Evolutionary conservation across 2,797 vertebrate species (phyloP), one percentile per base, ranked within the genome.

Genomic region (Furcifer pardalis): DNA sequence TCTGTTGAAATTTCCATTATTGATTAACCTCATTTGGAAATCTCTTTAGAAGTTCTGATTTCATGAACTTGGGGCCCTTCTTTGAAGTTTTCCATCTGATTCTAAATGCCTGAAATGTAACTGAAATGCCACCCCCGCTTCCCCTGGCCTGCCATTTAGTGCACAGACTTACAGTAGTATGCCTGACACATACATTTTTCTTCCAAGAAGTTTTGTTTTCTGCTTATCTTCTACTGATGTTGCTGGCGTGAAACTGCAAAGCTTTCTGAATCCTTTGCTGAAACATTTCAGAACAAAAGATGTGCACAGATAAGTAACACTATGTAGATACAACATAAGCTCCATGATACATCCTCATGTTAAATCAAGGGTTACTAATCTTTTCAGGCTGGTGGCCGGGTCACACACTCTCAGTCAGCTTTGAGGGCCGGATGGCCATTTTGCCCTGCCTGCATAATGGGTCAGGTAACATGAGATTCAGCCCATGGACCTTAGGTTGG

Each of bases 1-100:
- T 82, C 84, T 89, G 80, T 75, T 86, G 79, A 91, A 85, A 90
- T 90, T 90, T 91, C 88, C 84, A 87, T 90, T 91, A 93, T 92
- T 88, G 88, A 93, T 92, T 88, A 82, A 68, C 30, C 75, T 89
- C 90, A 92, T 92, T 91, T 92, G 91, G 32, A n/a, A 21, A 86
- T 62, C 75, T 82, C 63, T 83, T 79, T 35, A 81, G 37, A 59
- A 32, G 37, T 72, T 81, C 40, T 12, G 1, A 69, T 66, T 89
- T 91, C 0, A 0, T 85, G 30, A 88, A 91, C 79, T 83, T 91
- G 17, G 37, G 79, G 72, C 35, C 69, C 90, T 92, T 86, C 86
- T 69, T 92, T 89, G 23, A 91, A 89, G 85, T 89, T 69, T 78
- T 75, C 77, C 79, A 87, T 86, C 77, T 52, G 84, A 84, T 85